Evolutionary conservation across 2,888 invertebrate species (phyloP).

Genomic region (Coecobrya sp.): DNA sequence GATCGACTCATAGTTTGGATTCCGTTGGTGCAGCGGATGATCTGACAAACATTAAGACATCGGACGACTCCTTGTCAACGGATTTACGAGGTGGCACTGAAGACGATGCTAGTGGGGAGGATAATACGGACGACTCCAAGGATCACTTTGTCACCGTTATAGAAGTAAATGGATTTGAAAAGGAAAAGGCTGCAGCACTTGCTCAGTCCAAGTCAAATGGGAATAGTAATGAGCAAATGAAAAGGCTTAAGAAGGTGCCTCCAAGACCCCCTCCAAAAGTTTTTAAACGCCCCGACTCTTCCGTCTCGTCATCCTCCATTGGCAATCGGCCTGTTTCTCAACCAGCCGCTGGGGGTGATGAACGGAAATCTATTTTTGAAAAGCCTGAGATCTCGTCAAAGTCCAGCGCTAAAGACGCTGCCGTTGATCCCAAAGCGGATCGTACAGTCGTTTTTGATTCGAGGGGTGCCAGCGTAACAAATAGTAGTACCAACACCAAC

Average conservation of each 20-base stretch:
- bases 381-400: slow-evolving; percentile 69
- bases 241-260: slow-evolving; percentile 87
- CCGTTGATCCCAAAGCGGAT: slow-evolving; percentile 68
- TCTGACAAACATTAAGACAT: slow-evolving; percentile 67
- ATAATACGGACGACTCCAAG: slow-evolving; percentile 87
- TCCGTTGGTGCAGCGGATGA: slow-evolving; percentile 72
- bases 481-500: slow-evolving; percentile 68
- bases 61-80: slow-evolving; percentile 70
- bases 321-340: slow-evolving; percentile 57
- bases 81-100: slow-evolving; percentile 87
- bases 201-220: slow-evolving; percentile 78
- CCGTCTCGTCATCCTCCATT: slow-evolving; percentile 3
- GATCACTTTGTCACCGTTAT: slow-evolving; percentile 95
- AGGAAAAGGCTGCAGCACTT: slow-evolving; percentile 86
- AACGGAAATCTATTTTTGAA: slow-evolving; percentile 59
- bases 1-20: slow-evolving; percentile 72
- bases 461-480: slow-evolving; percentile 61
- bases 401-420: slow-evolving; percentile 46
- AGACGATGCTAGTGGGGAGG: slow-evolving; percentile 83
- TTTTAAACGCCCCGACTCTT: slow-evolving; percentile 86
- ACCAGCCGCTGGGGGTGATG: slow-evolving; percentile 47
- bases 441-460: slow-evolving; percentile 86
- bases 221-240: slow-evolving; percentile 70
- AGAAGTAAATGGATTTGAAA: slow-evolving; percentile 92
- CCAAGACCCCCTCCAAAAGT: slow-evolving; percentile 88